Evolutionary conservation across 2,797 vertebrate genomes (phyloP), one percentile per base, ranked within the genome.

Genomic region (Leptodactylus fallax): DNA sequence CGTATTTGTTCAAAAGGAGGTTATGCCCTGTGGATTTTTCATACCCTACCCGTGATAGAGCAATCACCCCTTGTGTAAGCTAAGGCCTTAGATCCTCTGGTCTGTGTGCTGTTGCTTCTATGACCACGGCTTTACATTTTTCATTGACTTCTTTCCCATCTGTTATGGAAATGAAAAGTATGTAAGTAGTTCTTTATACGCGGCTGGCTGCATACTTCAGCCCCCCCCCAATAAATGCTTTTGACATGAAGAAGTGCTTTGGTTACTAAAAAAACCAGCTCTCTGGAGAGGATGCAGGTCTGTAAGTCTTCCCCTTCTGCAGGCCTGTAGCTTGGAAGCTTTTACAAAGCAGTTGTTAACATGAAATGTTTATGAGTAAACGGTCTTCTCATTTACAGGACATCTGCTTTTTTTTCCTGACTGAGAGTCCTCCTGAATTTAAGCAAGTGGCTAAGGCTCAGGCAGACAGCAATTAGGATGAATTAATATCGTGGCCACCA

Each of bases 321-420:
- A 79, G 88, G 81, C 85, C 88, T 83, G 74, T 79, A 83, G 53
- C 88, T 74, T 82, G 79, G 80, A 89, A 83, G 88, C 88, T 86
- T 87, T 89, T 87, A 86, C 85, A 86, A 85, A 89, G 79, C 88
- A 87, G 80, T 89, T 89, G 84, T 89, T 86, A 89, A 71, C 19
- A 79, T 11, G 82, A 86, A 90, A 82, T 1, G 45, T 87, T 91
- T 91, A 85, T 80, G 91, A 93, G 90, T 90, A 90, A 85, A 88
- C 77, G 86, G 90, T 88, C 90, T 92, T 94, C 90, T 92, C 89
- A 71, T 94, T 94, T 94, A 94, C 92, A 88, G 91, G 91, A 90
- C 90, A 91, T 94, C 94, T 95, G 93, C 91, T 94, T 95, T 94
- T 92, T n/a, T 94, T 92, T 51, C 21, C 94, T 92, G 91, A 92